These are phyloP conservation scores for Watersipora subatra DNA, from an alignment of 1,140 invertebrate genomes.

Conservation along the genomic window DNA sequence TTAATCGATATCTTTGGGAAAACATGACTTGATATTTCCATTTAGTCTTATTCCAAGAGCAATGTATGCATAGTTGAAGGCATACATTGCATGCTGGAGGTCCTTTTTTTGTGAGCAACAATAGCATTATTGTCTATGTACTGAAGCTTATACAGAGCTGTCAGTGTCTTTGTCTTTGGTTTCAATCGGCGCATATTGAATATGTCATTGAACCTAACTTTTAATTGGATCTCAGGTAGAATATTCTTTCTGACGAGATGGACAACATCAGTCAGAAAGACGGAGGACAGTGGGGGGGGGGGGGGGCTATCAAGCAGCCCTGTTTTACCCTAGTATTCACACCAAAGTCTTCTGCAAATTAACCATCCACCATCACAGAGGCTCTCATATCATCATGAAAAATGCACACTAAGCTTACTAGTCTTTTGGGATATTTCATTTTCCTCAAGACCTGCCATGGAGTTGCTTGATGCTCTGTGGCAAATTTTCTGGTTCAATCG, in stretches of 20 bases:
- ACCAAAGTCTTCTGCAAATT: neutral
- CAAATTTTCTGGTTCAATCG: conserved; percentile 17
- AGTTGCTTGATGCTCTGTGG: conserved; percentile 13
- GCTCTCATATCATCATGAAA: conserved; percentile 11
- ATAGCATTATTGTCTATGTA: neutral
- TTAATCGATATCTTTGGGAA: neutral
- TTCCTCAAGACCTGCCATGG: conserved; percentile 13
- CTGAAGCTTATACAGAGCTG: neutral
- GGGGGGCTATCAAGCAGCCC: conserved; percentile 14
- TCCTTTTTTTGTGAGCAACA: neutral
- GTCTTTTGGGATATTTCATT: conserved; percentile 10
- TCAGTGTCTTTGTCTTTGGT: conserved; percentile 4
- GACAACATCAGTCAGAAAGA: conserved; percentile 9
- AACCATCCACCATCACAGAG: neutral
- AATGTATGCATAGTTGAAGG: neutral
- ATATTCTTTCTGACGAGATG: neutral
- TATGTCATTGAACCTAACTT: neutral
- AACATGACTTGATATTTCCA: neutral
- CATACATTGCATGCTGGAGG: neutral
- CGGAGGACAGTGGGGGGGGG: conserved; percentile 11
- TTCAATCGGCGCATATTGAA: conserved; percentile 2
- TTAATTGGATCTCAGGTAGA: conserved; percentile 2
- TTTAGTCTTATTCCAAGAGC: neutral
- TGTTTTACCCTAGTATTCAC: neutral
- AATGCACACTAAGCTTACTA: conserved; percentile 5